Percentiles rank a stretch among this genome's conserved stretches.
These are phyloP conservation scores for Trissoscelio sp. DNA, from an alignment of 2,888 invertebrate species.

Conservation along the genomic window DNA sequence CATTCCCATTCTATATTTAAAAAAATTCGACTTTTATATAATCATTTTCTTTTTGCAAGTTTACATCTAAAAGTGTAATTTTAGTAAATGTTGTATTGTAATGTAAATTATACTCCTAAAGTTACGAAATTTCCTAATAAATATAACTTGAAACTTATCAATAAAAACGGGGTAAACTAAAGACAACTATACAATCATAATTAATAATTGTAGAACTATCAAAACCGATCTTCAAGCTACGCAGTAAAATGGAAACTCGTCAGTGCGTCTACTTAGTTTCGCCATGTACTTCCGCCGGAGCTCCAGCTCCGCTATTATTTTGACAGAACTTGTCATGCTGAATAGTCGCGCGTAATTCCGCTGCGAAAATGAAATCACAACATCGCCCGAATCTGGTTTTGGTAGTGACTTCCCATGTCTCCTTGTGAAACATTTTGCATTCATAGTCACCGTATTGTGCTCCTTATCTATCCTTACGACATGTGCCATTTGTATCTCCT, in stretches of 20 bases:
- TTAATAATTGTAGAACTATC: neutral
- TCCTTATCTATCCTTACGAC: conserved; percentile 29
- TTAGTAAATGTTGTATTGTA: too few relatives aligned
- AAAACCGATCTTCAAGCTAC: conserved; percentile 10
- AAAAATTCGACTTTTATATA: too few relatives aligned
- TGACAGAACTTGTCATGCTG: conserved; percentile 28
- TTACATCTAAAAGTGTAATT: too few relatives aligned
- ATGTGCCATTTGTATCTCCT: too few relatives aligned
- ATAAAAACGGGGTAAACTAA: too few relatives aligned
- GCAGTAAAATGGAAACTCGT: conserved; percentile 21
- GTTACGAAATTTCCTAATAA: too few relatives aligned
- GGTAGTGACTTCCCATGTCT: conserved; percentile 8
- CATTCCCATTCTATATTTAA: too few relatives aligned
- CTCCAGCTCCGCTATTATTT: conserved; percentile 15
- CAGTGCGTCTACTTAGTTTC: conserved; percentile 32
- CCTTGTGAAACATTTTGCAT: conserved; percentile 10
- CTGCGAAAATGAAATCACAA: conserved; percentile 21
- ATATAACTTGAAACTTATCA: too few relatives aligned
- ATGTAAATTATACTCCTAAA: too few relatives aligned
- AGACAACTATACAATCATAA: too few relatives aligned
- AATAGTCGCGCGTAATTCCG: conserved; percentile 36
- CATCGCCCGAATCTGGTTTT: conserved; percentile 9
- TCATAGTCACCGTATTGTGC: conserved; percentile 30
- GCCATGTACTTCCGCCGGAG: conserved; percentile 24
- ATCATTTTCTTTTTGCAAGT: too few relatives aligned